Base-by-base conservation (phyloP, 1,140 invertebrate species). In the Leucophenga varia region DNA sequence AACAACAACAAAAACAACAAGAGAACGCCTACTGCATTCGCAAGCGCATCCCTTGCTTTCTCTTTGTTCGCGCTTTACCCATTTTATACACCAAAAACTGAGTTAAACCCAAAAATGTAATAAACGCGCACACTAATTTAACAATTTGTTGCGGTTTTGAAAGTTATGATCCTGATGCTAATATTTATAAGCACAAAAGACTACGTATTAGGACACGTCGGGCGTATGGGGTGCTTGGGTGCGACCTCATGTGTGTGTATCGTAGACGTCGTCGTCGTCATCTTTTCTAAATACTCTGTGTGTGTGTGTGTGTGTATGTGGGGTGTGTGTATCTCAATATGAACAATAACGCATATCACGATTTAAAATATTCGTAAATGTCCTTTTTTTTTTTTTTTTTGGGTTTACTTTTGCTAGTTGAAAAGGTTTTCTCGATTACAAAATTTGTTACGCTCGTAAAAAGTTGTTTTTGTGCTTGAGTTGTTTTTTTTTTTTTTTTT, bases 121-220 rank as follows among this genome's bases (percentile, higher is more conserved):
- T 51, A 51, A 51, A 45, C 44, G 49, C 31, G 22, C 38, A 22
- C 32, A 51, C 49, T 52, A 52, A 52, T 52, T 52, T 43, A 47
- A 40, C 43, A 47, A 52, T 52, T 52, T 41, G 49, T 47, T 52
- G 49, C 49, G 49, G 49, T 52, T 43, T 46, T 22, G 18, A 25
- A 36, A 52, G 43, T 52, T 52, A 52, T 52, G 49, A 52, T 39
- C 22, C 37, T 39, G 37, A 43, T 47, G 46, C 18, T 18, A 41
- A 41, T 41, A 41, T 41, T 41, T 43, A 32, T 43, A 43, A 14
- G 30, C 16, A 10, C 13, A n/a, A n/a, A n/a, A n/a, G n/a, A n/a
- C n/a, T n/a, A n/a, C n/a, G n/a, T n/a, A n/a, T n/a, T n/a, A n/a
- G n/a, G n/a, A n/a, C n/a, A n/a, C n/a, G n/a, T n/a, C n/a, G n/a